Base-by-base conservation (phyloP, 2,797 vertebrate genomes). In the Danio kyathit region DNA sequence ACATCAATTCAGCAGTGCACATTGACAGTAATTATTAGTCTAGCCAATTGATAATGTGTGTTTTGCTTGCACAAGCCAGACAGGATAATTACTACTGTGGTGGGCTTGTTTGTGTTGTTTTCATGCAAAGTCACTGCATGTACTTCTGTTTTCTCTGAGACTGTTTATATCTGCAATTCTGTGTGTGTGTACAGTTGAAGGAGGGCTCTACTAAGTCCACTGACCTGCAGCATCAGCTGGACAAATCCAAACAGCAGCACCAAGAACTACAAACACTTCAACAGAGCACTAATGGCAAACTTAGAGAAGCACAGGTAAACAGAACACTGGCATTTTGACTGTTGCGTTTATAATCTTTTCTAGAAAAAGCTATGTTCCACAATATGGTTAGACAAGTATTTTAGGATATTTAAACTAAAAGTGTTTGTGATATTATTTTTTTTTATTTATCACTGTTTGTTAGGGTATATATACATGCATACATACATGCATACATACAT, bases 171-270 rank as follows among this genome's bases (percentile, higher is more conserved):
- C 2, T 82, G 17, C 80, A 16, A 51, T 64, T 29, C 7, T 29
- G 16, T 82, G 11, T 19, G 9, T 79, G 11, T 41, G 16, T 81
- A 1, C 3, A 99, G 98, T 85, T 98, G 82, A 99, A 97, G 92
- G 98, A 98, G 90, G 94, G 93, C 89, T 90, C 87, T 76, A 89
- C 92, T 87, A 96, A 93, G 90, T 95, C 89, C 82, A 95, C 95
- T 43, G 98, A 99, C 87, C 77, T 98, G 72, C 97, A 98, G 10
- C 96, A 99, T 91, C 97, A 98, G 9, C 90, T 98, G 92, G 98
- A 99, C 73, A 99, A 99, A 90, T 93, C 95, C 84, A 97, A 96
- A 83, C 97, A 99, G 82, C 98, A 99, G 81, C 94, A 99, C 87
- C 97, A 98, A 91, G 98, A 99, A 85, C 94, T 98, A 61, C 97